These are phyloP conservation scores for Phataginus tetradactyla DNA, from an alignment of 2,797 vertebrate genomes.

Conservation along the genomic window DNA sequence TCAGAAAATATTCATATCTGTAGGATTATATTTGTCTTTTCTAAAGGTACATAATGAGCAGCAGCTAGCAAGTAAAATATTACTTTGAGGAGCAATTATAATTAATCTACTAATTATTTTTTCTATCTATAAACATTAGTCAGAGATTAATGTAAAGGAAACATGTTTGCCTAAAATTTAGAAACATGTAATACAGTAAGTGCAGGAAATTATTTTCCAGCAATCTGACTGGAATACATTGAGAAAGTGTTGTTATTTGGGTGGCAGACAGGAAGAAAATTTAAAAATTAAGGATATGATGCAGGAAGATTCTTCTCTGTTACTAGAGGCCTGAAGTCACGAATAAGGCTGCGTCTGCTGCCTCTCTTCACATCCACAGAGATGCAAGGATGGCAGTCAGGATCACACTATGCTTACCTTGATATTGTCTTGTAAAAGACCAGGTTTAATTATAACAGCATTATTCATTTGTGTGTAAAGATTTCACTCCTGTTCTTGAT, in stretches of 20 bases:
- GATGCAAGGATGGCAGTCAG: not conserved
- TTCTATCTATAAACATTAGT: not conserved
- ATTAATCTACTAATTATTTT: constrained; percentile 34
- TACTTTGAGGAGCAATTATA: not conserved
- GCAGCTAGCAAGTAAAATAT: constrained; percentile 27
- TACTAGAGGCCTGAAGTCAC: not conserved
- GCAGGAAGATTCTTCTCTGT: not conserved
- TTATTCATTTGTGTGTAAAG: constrained; percentile 30
- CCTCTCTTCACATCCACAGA: not conserved
- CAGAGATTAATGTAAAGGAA: not conserved
- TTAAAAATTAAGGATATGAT: not conserved
- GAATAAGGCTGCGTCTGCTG: not conserved
- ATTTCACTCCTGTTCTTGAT: constrained; percentile 6
- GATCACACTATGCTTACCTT: not conserved
- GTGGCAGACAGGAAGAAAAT: not conserved
- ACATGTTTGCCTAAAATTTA: not conserved
- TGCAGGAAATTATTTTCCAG: constrained; percentile 21
- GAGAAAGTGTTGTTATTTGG: not conserved
- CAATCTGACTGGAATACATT: not conserved
- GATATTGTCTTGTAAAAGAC: constrained; percentile 22
- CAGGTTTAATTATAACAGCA: constrained; percentile 25
- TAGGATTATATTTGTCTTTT: constrained; percentile 38
- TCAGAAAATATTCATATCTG: not conserved
- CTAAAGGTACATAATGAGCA: not conserved
- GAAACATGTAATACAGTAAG: not conserved